Conservation (phyloP, 2,113 vertebrate genomes). For the Brachypteracias leptosomus region DNA sequence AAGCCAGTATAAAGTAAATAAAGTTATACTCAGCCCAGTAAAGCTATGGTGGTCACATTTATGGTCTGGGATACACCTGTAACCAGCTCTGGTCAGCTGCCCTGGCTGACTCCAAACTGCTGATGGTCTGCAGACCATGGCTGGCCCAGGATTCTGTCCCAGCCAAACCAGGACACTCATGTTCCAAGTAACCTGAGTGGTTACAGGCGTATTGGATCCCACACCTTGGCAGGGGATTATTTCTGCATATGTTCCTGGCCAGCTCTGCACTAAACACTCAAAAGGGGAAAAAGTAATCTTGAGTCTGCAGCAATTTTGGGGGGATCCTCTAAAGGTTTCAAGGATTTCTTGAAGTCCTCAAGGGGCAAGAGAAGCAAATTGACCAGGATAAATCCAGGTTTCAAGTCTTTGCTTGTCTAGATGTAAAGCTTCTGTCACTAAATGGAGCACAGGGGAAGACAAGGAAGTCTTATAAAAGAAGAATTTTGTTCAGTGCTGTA, state of each 20-base stretch:
- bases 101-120: no score
- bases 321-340: background rate
- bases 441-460: background rate
- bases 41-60: no score
- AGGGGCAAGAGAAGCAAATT: background rate
- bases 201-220: background rate
- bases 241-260: background rate
- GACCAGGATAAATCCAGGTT: background rate
- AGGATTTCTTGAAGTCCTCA: background rate
- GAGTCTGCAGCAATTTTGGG: background rate
- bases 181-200: constrained; percentile 1
- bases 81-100: no score
- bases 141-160: no score
- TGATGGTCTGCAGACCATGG: no score
- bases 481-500: background rate
- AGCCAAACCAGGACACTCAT: no score
- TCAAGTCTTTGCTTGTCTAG: background rate
- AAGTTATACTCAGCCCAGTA: no score
- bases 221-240: background rate
- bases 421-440: background rate
- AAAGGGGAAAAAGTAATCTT: background rate
- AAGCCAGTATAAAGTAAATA: no score
- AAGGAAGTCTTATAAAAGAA: background rate
- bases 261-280: background rate
- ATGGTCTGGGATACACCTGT: no score